Percentiles rank a stretch among this genome's conserved stretches.
These are phyloP conservation scores for Megaceryle torquata DNA, from an alignment of 2,113 vertebrate species.

Conservation along the genomic window DNA sequence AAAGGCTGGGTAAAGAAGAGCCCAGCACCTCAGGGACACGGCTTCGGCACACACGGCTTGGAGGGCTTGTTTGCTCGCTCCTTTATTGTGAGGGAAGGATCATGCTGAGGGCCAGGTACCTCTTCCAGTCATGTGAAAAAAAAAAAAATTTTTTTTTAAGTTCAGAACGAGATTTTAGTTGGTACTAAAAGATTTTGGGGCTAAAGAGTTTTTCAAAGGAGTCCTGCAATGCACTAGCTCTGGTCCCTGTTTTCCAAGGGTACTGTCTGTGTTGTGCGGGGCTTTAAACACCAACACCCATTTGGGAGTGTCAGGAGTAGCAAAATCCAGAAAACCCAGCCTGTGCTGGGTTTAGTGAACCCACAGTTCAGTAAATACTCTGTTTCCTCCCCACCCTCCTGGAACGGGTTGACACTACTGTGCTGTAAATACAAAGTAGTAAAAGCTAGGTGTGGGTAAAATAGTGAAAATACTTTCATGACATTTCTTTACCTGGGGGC, in stretches of 20 bases:
- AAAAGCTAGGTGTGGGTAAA: not conserved
- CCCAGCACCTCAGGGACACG: not conserved
- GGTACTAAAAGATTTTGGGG: not conserved
- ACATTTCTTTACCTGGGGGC: not conserved
- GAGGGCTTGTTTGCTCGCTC: not conserved
- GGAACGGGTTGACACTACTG: not conserved
- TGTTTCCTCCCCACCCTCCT: not conserved
- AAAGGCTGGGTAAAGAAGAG: not conserved
- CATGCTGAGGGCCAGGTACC: not conserved
- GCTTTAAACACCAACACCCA: not conserved
- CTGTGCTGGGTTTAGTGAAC: no score
- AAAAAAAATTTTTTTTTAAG: not conserved
- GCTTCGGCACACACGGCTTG: not conserved
- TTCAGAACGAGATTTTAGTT: not conserved
- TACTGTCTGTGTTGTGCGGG: fast-evolving
- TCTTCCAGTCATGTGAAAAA: not conserved
- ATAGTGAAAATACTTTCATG: not conserved
- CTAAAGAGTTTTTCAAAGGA: not conserved
- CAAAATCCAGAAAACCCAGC: not conserved
- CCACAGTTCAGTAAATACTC: not conserved
- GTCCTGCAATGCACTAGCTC: not conserved
- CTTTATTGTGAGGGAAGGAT: not conserved
- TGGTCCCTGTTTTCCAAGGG: not conserved
- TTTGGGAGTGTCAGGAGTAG: not conserved
- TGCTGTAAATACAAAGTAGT: not conserved